Base-by-base conservation (phyloP, 1,140 invertebrate genomes). In the Lasioglossum baleicum region DNA sequence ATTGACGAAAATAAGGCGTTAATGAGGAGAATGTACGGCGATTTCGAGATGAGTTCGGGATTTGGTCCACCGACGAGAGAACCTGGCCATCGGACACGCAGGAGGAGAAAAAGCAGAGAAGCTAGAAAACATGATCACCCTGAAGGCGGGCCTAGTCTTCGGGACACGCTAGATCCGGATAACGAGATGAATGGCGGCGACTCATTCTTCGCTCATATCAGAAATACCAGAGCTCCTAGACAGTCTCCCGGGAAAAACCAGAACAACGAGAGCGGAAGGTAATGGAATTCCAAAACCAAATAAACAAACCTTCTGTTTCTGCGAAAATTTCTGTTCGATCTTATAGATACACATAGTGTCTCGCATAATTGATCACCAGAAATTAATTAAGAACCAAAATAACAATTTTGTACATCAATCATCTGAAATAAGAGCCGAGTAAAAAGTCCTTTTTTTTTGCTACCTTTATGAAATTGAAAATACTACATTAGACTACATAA, bases 1-100 rank as follows among this genome's bases (percentile, higher is more conserved):
- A 98, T 98, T 88, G 97, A 98, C 86, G 97, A 98, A 88, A 98
- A 98, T 91, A 98, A 98, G 93, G 97, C 97, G 13, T 88, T 98
- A 81, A 98, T 98, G 94, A 96, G 97, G 88, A 94, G 97, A 74
- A 98, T 98, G 97, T 98, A 98, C 85, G 97, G 97, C 5, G 96
- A 97, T 81, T 98, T 98, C 87, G 95, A 95, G 82, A 95, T 95
- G 93, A 90, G 83, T 60, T 92, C 94, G 73, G 94, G 94, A 71
- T 94, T 94, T 60, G 94, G 93, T 15, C 92, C 93, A 10, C 89
- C 93, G 10, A 92, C 92, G 10, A 93, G 94, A 44, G 94, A 92
- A 64, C 83, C 88, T 4, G 92, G 73, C 92, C 93, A 88, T 82
- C 77, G 74, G 88, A 93, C 83, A 89, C 92, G 77, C 92, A 90